Conservation (phyloP, 2,797 vertebrate species). For the Acanthis flammea region DNA sequence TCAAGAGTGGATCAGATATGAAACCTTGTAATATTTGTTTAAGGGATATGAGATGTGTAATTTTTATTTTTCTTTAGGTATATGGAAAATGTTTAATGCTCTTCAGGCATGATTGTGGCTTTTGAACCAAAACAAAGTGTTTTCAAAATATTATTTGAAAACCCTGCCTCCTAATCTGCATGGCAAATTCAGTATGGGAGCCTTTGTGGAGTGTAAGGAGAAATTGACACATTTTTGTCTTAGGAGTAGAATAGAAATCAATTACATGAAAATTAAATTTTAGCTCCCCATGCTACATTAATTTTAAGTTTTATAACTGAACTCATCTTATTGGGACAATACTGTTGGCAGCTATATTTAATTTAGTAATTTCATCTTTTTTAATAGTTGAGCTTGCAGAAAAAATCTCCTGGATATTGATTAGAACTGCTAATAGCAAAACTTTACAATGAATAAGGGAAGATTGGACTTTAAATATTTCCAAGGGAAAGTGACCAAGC, state of each 20-base stretch:
- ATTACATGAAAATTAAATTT: background rate
- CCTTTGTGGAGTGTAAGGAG: background rate
- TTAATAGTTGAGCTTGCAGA: background rate
- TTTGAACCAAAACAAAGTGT: background rate
- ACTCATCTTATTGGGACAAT: background rate
- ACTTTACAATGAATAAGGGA: background rate
- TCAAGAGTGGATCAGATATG: background rate
- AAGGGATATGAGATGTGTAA: background rate
- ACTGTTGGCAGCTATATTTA: background rate
- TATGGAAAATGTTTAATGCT: background rate
- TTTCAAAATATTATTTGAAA: background rate
- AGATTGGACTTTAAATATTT: conserved; percentile 13
- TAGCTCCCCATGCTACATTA: background rate
- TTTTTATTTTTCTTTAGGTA: background rate
- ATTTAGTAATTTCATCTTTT: background rate
- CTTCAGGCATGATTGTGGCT: background rate
- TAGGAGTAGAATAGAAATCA: background rate
- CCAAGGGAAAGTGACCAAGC: background rate
- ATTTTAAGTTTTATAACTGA: background rate
- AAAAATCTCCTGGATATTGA: background rate
- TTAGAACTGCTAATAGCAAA: background rate
- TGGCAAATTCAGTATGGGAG: background rate
- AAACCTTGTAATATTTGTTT: background rate
- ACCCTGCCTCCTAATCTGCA: background rate
- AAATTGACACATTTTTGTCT: background rate